phyloP scores from a whole-genome alignment of 1,140 invertebrate genomes.

The Hylaeus volcanicus region DNA sequence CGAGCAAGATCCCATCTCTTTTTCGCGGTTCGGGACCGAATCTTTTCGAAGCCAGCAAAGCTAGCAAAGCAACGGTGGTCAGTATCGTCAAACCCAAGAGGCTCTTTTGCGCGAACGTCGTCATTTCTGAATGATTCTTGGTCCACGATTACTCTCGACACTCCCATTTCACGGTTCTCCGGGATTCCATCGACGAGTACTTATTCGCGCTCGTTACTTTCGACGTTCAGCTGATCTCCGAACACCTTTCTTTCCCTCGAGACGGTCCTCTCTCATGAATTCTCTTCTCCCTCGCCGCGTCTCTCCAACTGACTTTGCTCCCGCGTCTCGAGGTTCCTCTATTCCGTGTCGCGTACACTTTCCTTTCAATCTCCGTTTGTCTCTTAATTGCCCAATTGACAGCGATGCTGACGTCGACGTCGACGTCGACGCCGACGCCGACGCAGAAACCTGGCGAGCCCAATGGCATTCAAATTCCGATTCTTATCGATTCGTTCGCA shows the following conservation, averaged over 20 bases:
- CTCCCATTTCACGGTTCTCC: constrained; percentile 27
- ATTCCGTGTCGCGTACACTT: no score
- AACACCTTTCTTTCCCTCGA: no score
- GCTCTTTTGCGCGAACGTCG: constrained; percentile 63
- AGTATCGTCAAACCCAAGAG: constrained; percentile 62
- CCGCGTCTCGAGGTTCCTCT: no score
- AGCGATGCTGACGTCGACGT: no score
- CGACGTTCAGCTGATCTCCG: neutral
- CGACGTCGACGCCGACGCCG: no score
- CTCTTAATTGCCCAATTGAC: no score
- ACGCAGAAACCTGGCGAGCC: no score
- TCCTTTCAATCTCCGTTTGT: no score
- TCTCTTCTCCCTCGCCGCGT: no score
- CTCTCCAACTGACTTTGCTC: no score
- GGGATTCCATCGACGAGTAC: constrained; percentile 5
- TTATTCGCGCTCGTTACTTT: constrained; percentile 2
- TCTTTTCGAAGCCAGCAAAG: constrained; percentile 62
- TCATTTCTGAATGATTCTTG: constrained; percentile 52
- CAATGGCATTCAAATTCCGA: no score
- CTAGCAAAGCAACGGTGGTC: constrained; percentile 59
- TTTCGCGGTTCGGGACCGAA: constrained; percentile 59
- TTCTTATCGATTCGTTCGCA: neutral
- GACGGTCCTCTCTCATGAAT: no score
- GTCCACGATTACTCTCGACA: neutral
- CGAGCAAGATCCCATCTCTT: constrained; percentile 58